phyloP scores from a whole-genome alignment of 1,140 invertebrate genomes.

The Hylaeus volcanicus region DNA sequence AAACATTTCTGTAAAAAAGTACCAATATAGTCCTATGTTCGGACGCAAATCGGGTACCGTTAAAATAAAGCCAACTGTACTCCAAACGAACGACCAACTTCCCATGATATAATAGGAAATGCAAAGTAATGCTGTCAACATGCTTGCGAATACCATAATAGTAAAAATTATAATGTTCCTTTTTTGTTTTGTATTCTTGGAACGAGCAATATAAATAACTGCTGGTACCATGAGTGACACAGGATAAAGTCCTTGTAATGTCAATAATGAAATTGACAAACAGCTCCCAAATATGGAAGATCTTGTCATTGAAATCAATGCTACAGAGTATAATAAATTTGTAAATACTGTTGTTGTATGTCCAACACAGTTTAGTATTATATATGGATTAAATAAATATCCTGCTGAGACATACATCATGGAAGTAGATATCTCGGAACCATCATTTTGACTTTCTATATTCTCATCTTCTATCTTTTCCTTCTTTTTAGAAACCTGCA shows the following conservation, averaged over 20 bases:
- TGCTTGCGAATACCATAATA: constrained; percentile 70
- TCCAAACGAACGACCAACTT: constrained; percentile 75
- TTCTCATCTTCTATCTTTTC: constrained; percentile 44
- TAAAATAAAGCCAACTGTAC: constrained; percentile 75
- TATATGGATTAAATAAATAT: constrained; percentile 96
- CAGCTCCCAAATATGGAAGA: constrained; percentile 83
- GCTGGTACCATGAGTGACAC: constrained; percentile 91
- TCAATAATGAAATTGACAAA: constrained; percentile 87
- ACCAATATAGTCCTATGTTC: constrained; percentile 99
- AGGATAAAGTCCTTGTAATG: constrained; percentile 93
- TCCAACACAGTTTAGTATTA: constrained; percentile 93
- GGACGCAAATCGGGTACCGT: constrained; percentile 95
- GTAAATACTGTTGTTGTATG: constrained; percentile 94
- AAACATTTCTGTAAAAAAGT: constrained; percentile 99
- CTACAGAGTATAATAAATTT: constrained; percentile 89
- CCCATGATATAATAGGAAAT: constrained; percentile 73
- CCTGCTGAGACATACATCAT: constrained; percentile 86
- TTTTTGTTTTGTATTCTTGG: constrained; percentile 60
- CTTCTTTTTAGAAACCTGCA: constrained; percentile 64
- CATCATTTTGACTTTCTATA: constrained; percentile 45
- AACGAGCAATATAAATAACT: constrained; percentile 81
- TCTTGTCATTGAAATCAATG: constrained; percentile 86
- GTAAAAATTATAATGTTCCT: constrained; percentile 59
- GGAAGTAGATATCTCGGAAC: constrained; percentile 50
- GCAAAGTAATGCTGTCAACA: constrained; percentile 68